Conservation (phyloP, 2,113 vertebrate species). For the Silurus asotus region DNA sequence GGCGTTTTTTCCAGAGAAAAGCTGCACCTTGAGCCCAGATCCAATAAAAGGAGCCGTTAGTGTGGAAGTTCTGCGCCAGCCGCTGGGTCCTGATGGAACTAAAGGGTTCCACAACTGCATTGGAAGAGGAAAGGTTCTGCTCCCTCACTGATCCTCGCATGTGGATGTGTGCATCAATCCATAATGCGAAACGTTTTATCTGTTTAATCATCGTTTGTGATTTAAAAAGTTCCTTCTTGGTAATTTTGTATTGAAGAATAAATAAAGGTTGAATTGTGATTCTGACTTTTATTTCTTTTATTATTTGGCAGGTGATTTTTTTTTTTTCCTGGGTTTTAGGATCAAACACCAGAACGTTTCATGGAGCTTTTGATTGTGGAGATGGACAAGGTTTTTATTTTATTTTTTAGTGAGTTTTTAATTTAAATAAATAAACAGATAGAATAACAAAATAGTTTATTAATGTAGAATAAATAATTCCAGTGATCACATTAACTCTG, state of each 20-base stretch:
- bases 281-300: too few relatives aligned
- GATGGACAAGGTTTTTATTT: too few relatives aligned
- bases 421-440: neutral
- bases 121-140: constrained; percentile 57
- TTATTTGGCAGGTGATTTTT: neutral
- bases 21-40: fast-evolving
- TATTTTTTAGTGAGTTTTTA: too few relatives aligned
- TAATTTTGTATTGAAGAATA: constrained; percentile 34
- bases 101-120: constrained; percentile 59
- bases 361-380: too few relatives aligned
- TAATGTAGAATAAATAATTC: constrained; percentile 47
- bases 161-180: neutral
- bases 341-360: too few relatives aligned
- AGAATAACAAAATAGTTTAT: constrained; percentile 56
- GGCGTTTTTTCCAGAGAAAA: constrained; percentile 41
- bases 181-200: constrained; percentile 10
- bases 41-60: neutral
- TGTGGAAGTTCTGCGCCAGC: constrained; percentile 44
- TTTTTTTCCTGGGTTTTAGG: neutral
- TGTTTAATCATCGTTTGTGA: neutral
- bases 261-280: constrained; percentile 39
- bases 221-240: neutral
- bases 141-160: constrained; percentile 46
- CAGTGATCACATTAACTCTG: constrained; percentile 41
- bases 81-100: constrained; percentile 55